These are phyloP conservation scores for Mionectes olivaceus DNA, from an alignment of 2,797 vertebrate genomes.

Conservation along the genomic window DNA sequence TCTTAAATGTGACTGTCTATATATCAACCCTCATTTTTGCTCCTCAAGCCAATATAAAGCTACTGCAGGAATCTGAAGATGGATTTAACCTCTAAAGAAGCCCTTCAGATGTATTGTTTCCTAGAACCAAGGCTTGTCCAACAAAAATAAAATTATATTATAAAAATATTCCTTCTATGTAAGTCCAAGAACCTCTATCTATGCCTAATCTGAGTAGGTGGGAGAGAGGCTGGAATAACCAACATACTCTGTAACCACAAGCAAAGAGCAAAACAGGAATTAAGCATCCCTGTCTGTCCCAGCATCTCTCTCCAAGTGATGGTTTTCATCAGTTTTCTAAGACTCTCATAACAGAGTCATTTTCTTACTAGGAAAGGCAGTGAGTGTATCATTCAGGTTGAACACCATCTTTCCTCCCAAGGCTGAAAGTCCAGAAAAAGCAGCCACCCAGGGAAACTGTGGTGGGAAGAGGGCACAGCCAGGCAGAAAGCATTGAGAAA, in stretches of 20 bases:
- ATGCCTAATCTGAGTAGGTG: background rate
- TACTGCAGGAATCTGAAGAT: background rate
- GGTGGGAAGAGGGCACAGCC: background rate
- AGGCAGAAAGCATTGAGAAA: background rate
- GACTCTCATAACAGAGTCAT: background rate
- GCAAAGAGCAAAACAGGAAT: background rate
- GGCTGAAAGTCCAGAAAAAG: background rate
- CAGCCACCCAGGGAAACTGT: background rate
- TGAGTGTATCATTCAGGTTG: background rate
- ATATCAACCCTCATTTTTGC: background rate
- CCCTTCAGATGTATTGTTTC: background rate
- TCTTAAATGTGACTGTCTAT: background rate
- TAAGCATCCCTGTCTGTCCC: background rate
- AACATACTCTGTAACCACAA: background rate
- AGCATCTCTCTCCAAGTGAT: background rate
- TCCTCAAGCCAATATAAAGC: background rate
- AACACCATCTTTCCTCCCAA: background rate
- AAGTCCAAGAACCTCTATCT: background rate
- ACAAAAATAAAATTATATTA: background rate
- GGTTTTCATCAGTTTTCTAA: background rate
- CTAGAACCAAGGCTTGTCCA: background rate
- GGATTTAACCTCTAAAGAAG: background rate
- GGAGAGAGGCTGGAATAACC: background rate
- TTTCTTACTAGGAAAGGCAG: background rate
- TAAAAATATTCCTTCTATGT: background rate